Evolutionary conservation across 1,140 invertebrate genomes (phyloP), one percentile per base, ranked within the genome.

Genomic region (Diabrotica virgifera): DNA sequence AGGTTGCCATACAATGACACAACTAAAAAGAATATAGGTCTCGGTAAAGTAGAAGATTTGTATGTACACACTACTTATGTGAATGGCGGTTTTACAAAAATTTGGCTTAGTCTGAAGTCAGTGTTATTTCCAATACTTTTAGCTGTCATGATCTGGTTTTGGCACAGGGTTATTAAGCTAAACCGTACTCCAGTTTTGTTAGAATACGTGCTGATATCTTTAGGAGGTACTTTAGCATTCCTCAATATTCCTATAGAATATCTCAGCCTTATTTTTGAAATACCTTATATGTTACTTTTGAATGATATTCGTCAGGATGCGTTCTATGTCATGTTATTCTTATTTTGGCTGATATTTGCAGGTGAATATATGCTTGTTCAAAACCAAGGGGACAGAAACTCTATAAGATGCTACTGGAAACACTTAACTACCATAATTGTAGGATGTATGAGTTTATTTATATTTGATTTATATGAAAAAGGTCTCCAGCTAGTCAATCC

Each of bases 61-160:
- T 89, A 72, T 62, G 62, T 75, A 52, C 66, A 75, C 63, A 67
- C 72, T 35, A 75, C 76, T 38, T 72, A 74, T 66, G 74, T 80
- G 72, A 99, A 99, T 83, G 97, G 97, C 55, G 98, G 98, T n/a
- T 99, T 99, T 80, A 99, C 97, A 2, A 92, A 93, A 81, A 92
- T 99, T 36, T 99, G 97, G 96, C 80, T 99, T 7, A 89, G 90
- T n/a, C 80, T 99, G 40, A 99, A 99, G 82, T 95, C 93, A 0
- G 77, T 94, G 46, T 94, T 97, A 77, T 98, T 97, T 70, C 96
- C 97, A 1, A 84, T 94, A 63, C 89, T 98, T 24, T 76, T 98
- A 37, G 84, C 81, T 12, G 89, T 95, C 59, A 87, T 98, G 73
- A 76, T 91, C 64, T 99, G 97, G 97, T 99, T 96, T 76, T 98